phyloP scores from a whole-genome alignment of 2,888 invertebrate genomes.

The Dioctria rufipes region DNA sequence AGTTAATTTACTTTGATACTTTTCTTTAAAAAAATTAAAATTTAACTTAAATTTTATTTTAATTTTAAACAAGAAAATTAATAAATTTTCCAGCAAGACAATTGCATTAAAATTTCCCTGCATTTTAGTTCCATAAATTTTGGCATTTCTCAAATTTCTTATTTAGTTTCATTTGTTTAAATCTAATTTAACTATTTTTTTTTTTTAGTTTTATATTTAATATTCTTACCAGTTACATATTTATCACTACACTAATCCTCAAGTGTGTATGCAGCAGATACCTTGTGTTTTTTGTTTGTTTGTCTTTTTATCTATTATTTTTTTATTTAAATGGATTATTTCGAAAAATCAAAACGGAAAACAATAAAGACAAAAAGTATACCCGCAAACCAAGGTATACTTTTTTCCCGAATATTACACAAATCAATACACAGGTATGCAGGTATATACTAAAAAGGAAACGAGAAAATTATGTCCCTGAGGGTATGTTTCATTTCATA shows the following conservation, averaged over 20 bases:
- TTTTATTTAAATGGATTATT: too few relatives aligned
- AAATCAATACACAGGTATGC: too few relatives aligned
- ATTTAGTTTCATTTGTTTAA: slow-evolving; percentile 15
- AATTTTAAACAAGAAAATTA: not conserved
- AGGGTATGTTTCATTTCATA: slow-evolving; percentile 26
- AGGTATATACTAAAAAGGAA: not conserved
- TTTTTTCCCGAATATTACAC: not conserved
- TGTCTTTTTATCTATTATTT: too few relatives aligned
- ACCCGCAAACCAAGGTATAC: slow-evolving; percentile 19
- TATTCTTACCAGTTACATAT: slow-evolving; percentile 15
- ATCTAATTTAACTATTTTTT: slow-evolving; percentile 28
- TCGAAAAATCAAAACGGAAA: too few relatives aligned
- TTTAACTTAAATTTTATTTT: too few relatives aligned
- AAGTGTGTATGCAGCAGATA: not conserved
- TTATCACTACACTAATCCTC: slow-evolving; percentile 26
- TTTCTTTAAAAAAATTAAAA: too few relatives aligned
- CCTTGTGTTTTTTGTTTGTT: too few relatives aligned
- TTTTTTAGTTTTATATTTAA: slow-evolving; percentile 20
- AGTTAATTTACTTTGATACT: too few relatives aligned
- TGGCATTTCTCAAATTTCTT: not conserved
- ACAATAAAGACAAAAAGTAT: too few relatives aligned
- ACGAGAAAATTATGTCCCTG: slow-evolving; percentile 44
- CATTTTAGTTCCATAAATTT: not conserved
- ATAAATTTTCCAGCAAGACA: not conserved
- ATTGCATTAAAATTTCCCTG: slow-evolving; percentile 7